Base-by-base conservation (phyloP, 2,888 invertebrate genomes). In the Drosophila kambysellisi region DNA sequence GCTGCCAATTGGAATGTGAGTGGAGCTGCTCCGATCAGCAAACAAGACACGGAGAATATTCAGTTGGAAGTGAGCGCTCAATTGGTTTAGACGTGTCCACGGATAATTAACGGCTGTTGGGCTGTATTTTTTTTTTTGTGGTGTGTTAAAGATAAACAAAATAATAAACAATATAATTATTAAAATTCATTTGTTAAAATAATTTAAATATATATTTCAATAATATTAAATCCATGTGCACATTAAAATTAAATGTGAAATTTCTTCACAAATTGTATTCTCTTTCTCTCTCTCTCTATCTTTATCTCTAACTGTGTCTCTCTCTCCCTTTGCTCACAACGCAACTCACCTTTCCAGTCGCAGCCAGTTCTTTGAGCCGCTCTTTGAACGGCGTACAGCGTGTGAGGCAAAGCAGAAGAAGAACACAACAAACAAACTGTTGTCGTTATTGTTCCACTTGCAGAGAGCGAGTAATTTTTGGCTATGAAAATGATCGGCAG, bases 401-500 rank as follows among this genome's bases (percentile, higher is more conserved):
- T 76, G 76, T 61, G 46, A 79, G 50, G 68, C 69, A 58, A 79
- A 76, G 57, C 57, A 61, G 33, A 72, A 61, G 33, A 72, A 78
- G 69, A 83, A 74, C 75, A 76, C 75, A 79, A 81, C 66, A 79
- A 81, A 78, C 74, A 85, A 85, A 56, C 58, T 56, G 56, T 43
- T 58, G 30, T 43, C 32, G 41, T 20, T 57, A 20, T 57, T 41
- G 17, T 56, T 41, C 52, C 46, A 46, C 20, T 57, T 64, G 46
- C 25, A 51, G 37, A 56, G 71, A 61, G 52, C 30, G 43, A 54
- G 63, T 33, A 25, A 33, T 53, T 66, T 58, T 64, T 57, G 85
- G 86, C 78, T 89, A 91, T 70, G 82, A 95, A 94, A 89, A 97
- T 96, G 96, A 96, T 96, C 79, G 95, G 96, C 61, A 96, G 96